A percentile compares a stretch with the other conserved stretches of the same genome.
Conservation (phyloP, 2,797 vertebrate genomes). For the Oreortyx pictus region DNA sequence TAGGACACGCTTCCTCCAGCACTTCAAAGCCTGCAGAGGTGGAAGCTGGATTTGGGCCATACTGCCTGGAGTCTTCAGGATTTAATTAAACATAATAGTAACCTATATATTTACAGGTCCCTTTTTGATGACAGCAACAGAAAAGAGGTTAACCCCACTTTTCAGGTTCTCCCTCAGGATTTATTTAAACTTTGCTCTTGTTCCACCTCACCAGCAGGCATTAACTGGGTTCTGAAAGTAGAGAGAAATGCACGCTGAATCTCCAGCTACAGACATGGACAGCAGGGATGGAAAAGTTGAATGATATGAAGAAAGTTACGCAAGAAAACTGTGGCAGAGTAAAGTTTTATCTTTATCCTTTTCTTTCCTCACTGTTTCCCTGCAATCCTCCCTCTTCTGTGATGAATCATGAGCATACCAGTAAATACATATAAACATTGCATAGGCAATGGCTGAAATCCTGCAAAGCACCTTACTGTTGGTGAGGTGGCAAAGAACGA, state of each 20-base stretch:
- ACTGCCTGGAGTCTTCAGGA: constrained; percentile 60
- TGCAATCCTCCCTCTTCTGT: not conserved
- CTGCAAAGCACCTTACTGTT: constrained; percentile 35
- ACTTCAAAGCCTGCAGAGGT: constrained; percentile 71
- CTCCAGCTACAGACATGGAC: not conserved
- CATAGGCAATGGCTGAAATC: constrained; percentile 7
- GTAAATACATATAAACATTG: constrained; percentile 17
- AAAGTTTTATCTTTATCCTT: not conserved
- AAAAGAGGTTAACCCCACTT: constrained; percentile 69
- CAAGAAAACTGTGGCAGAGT: not conserved
- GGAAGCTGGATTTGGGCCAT: constrained; percentile 67
- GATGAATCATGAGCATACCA: not conserved
- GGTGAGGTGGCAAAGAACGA: not conserved
- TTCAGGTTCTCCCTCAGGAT: constrained; percentile 69
- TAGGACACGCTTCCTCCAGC: constrained; percentile 53
- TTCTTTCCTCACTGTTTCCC: not conserved
- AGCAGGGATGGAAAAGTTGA: not conserved
- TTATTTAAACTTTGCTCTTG: constrained; percentile 63
- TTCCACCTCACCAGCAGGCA: constrained; percentile 20
- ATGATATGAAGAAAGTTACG: not conserved
- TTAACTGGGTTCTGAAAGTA: not conserved
- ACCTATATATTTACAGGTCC: constrained; percentile 60
- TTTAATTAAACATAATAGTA: constrained; percentile 74
- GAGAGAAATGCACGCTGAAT: not conserved
- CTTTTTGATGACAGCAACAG: constrained; percentile 70